Base-by-base conservation (phyloP, 2,888 invertebrate genomes). In the Drosophila mettleri region DNA sequence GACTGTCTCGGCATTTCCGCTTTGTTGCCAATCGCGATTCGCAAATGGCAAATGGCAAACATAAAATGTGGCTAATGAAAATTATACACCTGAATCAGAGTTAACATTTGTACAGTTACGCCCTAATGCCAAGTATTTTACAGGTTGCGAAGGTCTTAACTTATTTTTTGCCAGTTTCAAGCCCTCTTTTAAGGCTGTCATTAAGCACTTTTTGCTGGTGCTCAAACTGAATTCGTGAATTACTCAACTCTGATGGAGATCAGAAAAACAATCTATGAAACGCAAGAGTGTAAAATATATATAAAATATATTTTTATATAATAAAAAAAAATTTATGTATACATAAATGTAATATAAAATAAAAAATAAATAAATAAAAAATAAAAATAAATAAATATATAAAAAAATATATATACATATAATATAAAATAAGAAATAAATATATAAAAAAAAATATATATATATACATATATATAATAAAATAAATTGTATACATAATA, bases 1-100 rank as follows among this genome's bases (percentile, higher is more conserved):
- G 16, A 55, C 52, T 38, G 69, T 63, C 51, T 65, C 43, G 69
- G 48, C 82, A 61, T 82, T 83, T 88, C 82, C 88, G 88, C 80
- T 78, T 71, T 49, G 46, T 49, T 67, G 75, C 83, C 80, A 73
- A 86, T 70, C 76, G 68, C 70, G 75, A 70, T 78, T 12, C 24
- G 14, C 14, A 38, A 36, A 49, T 61, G 60, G 64, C 53, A 53
- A 74, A 55, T 24, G 24, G 43, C 43, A 45, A 27, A 45, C 43
- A 10, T 16, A n/a, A 43, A 43, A 24, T 43, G n/a, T n/a, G 14
- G n/a, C 3, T 70, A 85, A 74, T 60, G 69, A 48, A 86, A 69
- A 76, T 71, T 76, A 66, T 68, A 62, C 14, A 58, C 20, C 39
- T 36, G 29, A 54, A 53, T 45, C 31, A 39, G 24, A 55, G 45